Conservation (phyloP, 2,113 vertebrate genomes). For the Condylura cristata region DNA sequence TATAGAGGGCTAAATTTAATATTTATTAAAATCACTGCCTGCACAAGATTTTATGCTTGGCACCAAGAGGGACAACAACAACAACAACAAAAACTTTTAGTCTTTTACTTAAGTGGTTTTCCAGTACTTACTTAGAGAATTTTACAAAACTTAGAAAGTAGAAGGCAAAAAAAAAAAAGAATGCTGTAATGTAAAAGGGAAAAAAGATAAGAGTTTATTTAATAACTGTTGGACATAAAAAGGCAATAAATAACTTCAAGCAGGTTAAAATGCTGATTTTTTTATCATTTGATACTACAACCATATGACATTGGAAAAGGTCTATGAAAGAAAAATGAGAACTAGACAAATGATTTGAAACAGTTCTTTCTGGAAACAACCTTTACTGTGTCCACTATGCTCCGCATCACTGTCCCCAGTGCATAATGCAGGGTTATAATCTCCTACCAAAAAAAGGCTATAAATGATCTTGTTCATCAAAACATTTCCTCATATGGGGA, state of each 20-base stretch:
- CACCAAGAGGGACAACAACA: background rate
- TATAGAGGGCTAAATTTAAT: background rate
- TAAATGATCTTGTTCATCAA: background rate
- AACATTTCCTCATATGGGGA: background rate
- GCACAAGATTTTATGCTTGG: background rate
- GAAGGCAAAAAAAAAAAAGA: background rate
- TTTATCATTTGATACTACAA: background rate
- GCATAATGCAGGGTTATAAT: background rate
- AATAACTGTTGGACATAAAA: background rate
- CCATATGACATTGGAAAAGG: background rate
- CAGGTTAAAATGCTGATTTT: background rate
- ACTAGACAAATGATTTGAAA: background rate
- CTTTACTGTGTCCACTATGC: background rate
- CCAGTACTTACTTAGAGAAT: background rate
- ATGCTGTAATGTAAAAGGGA: background rate
- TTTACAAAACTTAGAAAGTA: background rate
- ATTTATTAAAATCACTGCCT: slow-evolving; percentile 42
- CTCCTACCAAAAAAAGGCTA: background rate
- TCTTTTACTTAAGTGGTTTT: background rate
- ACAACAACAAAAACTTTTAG: too few species aligned
- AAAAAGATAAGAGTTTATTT: background rate
- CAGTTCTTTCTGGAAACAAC: background rate
- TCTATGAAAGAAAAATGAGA: slow-evolving; percentile 3
- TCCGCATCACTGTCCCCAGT: background rate
- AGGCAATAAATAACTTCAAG: background rate